Base-by-base conservation (phyloP, 92 coral and sea anemone genomes). In the Zoanthus gigantus region DNA sequence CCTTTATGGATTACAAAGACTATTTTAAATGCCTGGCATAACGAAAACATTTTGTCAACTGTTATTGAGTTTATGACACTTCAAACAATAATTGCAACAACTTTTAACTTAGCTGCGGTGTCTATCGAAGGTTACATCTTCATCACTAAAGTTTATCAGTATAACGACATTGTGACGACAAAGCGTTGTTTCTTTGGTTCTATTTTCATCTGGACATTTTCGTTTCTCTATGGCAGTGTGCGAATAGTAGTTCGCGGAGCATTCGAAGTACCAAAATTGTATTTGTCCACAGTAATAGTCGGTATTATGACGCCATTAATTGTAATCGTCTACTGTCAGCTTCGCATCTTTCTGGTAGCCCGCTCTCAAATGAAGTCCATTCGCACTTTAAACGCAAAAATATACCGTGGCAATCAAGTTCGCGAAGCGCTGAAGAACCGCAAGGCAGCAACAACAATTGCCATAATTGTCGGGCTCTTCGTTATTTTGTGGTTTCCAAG, bases 381-480 rank as follows among this genome's bases (percentile, higher is more conserved):
- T 52, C 91, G 76, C 17, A 93, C 89, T 12, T 87, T 86, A 11
- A 85, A 89, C 0, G 17, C 90, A 7, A 8, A 69, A 14, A 72
- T 23, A 0, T 72, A 90, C n/a, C 1, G 69, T 63, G 74, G 63
- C 18, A 85, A 45, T 23, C 6, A 57, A 32, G 88, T 47, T 23
- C 78, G 72, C 50, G 88, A 53, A 17, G 75, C 81, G 57, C 80
- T 72, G 48, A 82, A 90, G 50, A 91, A 89, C 75, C 60, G 89
- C 32, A 94, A 94, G 71, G 98, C 98, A 1, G 98, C 98, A 0
- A 90, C 81, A 75, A 94, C 98, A 7, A 75, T 93, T 44, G 95
- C 96, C 0, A 91, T 94, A 0, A 87, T 94, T 0, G 91, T 94
- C 31, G 98, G 98, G 0, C 60, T 94, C 6, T 94, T 89, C 53